Evolutionary conservation across 2,113 vertebrate species (phyloP), one percentile per base, ranked within the genome.

Genomic region (Lampris incognitus): DNA sequence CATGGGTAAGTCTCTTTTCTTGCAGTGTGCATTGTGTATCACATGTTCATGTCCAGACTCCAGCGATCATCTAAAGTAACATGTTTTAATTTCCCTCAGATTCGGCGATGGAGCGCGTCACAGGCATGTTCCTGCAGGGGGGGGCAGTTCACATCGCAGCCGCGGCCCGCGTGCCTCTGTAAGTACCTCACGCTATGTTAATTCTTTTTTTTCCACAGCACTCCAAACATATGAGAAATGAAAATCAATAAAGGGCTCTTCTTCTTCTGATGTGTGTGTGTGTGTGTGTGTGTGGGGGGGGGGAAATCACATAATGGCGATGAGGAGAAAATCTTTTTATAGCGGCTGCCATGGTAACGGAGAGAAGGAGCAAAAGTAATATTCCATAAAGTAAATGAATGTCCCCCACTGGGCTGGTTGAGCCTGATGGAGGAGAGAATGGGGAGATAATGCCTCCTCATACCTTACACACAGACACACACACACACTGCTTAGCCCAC

Each of bases 321-420:
- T 84, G 88, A 89, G 90, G 85, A 86, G 88, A 67, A 86, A 91
- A 87, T 93, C 89, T 92, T 93, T 93, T 93, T 92, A 93, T 92
- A 94, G 89, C 83, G 60, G 93, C 91, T 94, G 88, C 92, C 92
- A 94, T 94, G 92, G 93, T 81, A 93, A 94, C 93, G 50, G 77
- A 62, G 68, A 86, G 84, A 88, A 76, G 85, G 85, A 90, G 87
- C 81, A 83, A 92, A 92, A 90, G 90, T 92, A 91, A 92, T 92
- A 93, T 90, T 92, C 86, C 82, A 91, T 88, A 89, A 93, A 93
- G 87, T 92, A 92, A 93, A 94, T 89, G 88, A 94, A 90, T 77
- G 83, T 75, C 80, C 88, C 91, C 90, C 68, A 76, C 88, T 88
- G 90, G 87, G 91, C 86, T 89, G 87, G 76, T 90, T 87, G 83